Evolutionary conservation across 2,888 invertebrate species (phyloP), one percentile per base, ranked within the genome.

Genomic region (Melipona beecheii): DNA sequence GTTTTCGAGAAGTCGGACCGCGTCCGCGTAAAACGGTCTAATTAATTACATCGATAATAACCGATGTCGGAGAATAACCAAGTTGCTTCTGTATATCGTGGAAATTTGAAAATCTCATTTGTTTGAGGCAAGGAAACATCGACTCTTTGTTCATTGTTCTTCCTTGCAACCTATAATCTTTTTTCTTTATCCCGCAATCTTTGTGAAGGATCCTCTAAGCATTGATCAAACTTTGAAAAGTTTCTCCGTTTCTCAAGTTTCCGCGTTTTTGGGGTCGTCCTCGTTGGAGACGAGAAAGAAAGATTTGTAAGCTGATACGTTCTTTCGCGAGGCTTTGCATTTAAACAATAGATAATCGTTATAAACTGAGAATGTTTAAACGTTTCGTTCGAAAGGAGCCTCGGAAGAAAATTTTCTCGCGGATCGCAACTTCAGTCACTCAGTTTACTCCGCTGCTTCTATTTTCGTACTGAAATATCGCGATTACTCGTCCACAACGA

Each of bases 161-260:
- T 17, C 9, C 21, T 54, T 21, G 17, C 31, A 60, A 52, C n/a
- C 71, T 17, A 27, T 66, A 60, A 60, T 49, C n/a, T n/a, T 75
- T 17, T 50, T 21, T 60, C 60, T 24, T n/a, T 17, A 19, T 43
- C 0, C 21, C 9, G 2, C 9, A 43, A 1, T 43, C 27, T 54
- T 54, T 54, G 11, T 27, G 5, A 21, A 66, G n/a, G 50, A 19
- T 60, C 49, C 19, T 21, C 17, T 19, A 17, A 68, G 49, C 60
- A 60, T 52, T 43, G 80, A 80, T 68, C 75, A 60, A 82, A 75
- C 65, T 68, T 75, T 15, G 15, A 21, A 19, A 62, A 49, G 54
- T 68, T 56, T 24, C 36, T 31, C 6, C 52, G 60, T 68, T 52
- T 27, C 31, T 58, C 54, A 24, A 50, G 31, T 49, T 66, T 58